Conservation (phyloP, 1,140 invertebrate species). For the Leptopilina clavipes region DNA sequence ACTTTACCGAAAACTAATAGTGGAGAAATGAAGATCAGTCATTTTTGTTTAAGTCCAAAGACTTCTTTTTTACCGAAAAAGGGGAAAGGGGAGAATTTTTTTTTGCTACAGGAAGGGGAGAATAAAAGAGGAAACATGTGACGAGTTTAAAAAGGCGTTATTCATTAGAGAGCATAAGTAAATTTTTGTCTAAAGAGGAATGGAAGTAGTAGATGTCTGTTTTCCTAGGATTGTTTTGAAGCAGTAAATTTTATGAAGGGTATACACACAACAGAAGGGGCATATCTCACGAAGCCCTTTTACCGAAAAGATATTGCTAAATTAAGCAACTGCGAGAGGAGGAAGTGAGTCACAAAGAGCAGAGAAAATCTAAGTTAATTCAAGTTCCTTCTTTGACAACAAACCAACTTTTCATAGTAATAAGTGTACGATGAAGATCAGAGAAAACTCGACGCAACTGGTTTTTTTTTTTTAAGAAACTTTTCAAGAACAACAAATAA, state of each 20-base stretch:
- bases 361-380: conserved; percentile 7
- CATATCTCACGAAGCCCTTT: no score
- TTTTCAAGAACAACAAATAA: background rate
- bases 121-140: conserved; percentile 3
- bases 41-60: no score
- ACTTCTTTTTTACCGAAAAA: background rate
- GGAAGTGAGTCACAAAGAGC: conserved; percentile 6
- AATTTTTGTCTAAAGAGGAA: background rate
- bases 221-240: conserved; percentile 25
- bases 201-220: background rate
- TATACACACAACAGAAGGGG: background rate
- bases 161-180: conserved; percentile 1
- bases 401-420: background rate
- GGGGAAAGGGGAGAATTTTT: no score
- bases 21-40: conserved; percentile 19
- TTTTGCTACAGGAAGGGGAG: no score
- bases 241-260: conserved; percentile 16
- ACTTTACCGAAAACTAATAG: background rate
- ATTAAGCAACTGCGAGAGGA: background rate
- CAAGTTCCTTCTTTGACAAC: conserved; percentile 14
- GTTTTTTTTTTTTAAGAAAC: background rate
- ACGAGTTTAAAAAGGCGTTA: background rate
- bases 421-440: background rate
- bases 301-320: background rate
- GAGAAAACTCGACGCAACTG: background rate